Base-by-base conservation (phyloP, 2,888 invertebrate species). In the Protophormia terraenovae region DNA sequence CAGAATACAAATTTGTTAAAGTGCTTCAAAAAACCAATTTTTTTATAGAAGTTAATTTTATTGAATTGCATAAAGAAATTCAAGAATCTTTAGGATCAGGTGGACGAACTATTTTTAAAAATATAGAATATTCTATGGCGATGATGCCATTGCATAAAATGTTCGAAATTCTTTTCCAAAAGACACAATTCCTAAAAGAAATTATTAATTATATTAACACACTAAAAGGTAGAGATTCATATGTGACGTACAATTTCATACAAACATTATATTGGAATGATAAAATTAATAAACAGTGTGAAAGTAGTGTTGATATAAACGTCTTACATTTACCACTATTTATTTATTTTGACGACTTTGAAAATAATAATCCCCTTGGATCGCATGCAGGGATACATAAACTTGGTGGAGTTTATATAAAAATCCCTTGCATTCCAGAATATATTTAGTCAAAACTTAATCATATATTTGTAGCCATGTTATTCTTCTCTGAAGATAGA, bases 401-500 rank as follows among this genome's bases (percentile, higher is more conserved):
- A 78, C n/a, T 78, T n/a, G 67, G 78, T 10, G 78, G 67, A 3
- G 78, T 58, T 45, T 78, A 78, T 19, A 45, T 67, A 27, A 78
- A 78, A 58, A 58, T 78, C 2, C 67, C 67, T 24, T 69, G 67
- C 16, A 69, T 67, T 19, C 69, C 69, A 12, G 45, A 67, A 47
- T 55, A 35, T 38, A 32, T 64, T 24, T 8, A 53, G 10, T 53
- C 24, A 2, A 53, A 53, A 53, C 12, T 53, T 4, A 24, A 19
- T n/a, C 38, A 53, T 38, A 72, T 72, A 22, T 72, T 72, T 24
- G 38, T 72, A 2, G 64, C 35, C n/a, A 53, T 66, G 53, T 22
- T 76, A 22, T 22, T 76, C 10, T 76, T 66, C 58, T 16, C 58
- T 22, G 77, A 77, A 22, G 77, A 77, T 24, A 55, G 77, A 32